phyloP scores from a whole-genome alignment of 2,888 invertebrate genomes.

The Balanococcus diminutus region DNA sequence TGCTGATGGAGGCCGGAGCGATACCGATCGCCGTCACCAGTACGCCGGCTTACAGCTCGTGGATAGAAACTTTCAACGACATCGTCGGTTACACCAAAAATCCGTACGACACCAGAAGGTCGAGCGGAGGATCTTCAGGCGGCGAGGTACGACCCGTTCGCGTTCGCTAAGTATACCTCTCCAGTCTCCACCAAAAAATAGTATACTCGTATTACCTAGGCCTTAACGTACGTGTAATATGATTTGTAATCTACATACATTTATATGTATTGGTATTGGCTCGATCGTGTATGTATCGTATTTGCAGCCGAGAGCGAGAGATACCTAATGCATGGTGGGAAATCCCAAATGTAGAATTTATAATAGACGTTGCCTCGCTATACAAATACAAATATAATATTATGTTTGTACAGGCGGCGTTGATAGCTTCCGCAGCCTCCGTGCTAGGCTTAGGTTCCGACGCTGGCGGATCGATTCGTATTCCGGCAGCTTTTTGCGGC shows the following conservation, averaged over 20 bases:
- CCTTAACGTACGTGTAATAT: neutral
- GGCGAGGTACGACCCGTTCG: constrained; percentile 69
- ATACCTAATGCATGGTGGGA: no score
- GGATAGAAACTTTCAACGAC: constrained; percentile 83
- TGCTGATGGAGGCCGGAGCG: constrained; percentile 73
- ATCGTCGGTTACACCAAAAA: constrained; percentile 80
- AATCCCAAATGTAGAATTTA: no score
- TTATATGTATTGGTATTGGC: no score
- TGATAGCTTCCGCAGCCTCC: constrained; percentile 80
- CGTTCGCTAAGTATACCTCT: neutral
- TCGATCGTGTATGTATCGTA: no score
- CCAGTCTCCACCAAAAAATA: no score
- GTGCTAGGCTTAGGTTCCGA: constrained; percentile 85
- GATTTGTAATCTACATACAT: neutral
- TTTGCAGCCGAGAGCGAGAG: no score
- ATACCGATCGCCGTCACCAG: constrained; percentile 83
- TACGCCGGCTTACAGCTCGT: constrained; percentile 86
- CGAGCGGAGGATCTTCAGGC: constrained; percentile 87
- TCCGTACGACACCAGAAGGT: constrained; percentile 77
- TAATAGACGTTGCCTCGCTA: neutral
- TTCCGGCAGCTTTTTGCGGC: constrained; percentile 89
- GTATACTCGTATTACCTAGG: no score
- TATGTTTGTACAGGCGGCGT: constrained; percentile 62
- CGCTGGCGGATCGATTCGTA: constrained; percentile 84
- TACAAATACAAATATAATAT: no score